Evolutionary conservation across 2,888 invertebrate genomes (phyloP).

Genomic region (Melanophora roralis): DNA sequence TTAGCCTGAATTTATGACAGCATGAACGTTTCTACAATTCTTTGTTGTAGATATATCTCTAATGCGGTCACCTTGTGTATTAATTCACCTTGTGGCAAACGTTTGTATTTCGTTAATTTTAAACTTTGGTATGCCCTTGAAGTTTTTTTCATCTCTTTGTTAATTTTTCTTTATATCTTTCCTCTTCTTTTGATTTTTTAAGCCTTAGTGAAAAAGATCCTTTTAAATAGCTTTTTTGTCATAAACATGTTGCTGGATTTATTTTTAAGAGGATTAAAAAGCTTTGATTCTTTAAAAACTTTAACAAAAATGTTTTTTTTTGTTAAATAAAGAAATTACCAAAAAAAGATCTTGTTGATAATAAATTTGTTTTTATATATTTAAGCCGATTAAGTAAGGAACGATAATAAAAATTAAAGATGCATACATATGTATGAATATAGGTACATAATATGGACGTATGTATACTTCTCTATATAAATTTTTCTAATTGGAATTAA

Average conservation of each 20-base stretch:
- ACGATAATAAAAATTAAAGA: not conserved
- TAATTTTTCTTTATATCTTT: not conserved
- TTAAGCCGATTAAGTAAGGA: slow-evolving; percentile 35
- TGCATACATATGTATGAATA: too few relatives aligned
- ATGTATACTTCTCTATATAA: too few relatives aligned
- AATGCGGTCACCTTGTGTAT: too few relatives aligned
- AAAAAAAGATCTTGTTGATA: slow-evolving; percentile 10
- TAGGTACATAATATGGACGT: too few relatives aligned
- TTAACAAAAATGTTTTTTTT: not conserved
- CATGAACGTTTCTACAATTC: too few relatives aligned
- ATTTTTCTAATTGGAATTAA: slow-evolving; percentile 27
- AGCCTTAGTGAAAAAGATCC: too few relatives aligned
- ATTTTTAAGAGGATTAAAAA: slow-evolving; percentile 44
- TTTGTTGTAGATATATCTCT: too few relatives aligned
- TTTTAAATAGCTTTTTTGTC: not conserved
- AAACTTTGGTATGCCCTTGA: too few relatives aligned
- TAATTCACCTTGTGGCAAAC: too few relatives aligned
- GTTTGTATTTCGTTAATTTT: too few relatives aligned
- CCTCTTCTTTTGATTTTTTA: too few relatives aligned
- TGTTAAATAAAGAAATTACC: not conserved
- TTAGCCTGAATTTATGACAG: too few relatives aligned
- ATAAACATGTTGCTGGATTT: not conserved
- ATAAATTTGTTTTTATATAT: slow-evolving; percentile 21
- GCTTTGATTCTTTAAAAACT: slow-evolving; percentile 9
- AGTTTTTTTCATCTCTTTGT: not conserved